Evolutionary conservation across 2,888 invertebrate genomes (phyloP).

Genomic region (Drosophila mercatorum): DNA sequence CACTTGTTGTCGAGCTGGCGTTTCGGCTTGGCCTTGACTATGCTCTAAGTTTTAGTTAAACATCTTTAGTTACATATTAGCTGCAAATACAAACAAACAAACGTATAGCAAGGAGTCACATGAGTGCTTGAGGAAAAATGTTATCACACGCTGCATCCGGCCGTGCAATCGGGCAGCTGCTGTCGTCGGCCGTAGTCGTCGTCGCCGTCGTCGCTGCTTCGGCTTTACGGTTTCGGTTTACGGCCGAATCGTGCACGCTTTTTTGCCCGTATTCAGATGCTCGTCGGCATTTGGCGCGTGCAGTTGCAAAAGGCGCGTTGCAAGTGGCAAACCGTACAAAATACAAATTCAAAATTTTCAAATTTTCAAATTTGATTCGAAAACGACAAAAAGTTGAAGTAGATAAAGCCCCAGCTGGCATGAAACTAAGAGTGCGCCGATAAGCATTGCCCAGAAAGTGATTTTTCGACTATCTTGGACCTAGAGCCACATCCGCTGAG

Average conservation of each 20-base stretch:
- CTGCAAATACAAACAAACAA: constrained; percentile 5
- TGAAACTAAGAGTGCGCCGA: background rate
- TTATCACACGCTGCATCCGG: constrained; percentile 80
- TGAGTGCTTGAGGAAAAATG: constrained; percentile 62
- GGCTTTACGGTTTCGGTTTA: constrained; percentile 22
- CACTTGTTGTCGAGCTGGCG: constrained; percentile 10
- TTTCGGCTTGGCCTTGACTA: constrained; percentile 45
- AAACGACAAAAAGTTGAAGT: constrained; percentile 1
- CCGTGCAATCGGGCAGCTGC: constrained; percentile 28
- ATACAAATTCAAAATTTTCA: constrained; percentile 13
- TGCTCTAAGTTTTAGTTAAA: constrained; percentile 28
- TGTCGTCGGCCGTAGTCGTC: constrained; percentile 16
- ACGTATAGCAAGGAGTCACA: constrained; percentile 13
- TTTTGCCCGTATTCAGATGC: constrained; percentile 64
- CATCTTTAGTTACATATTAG: constrained; percentile 47
- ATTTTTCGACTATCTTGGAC: constrained; percentile 19
- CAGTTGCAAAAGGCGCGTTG: constrained; percentile 56
- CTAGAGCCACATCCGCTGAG: constrained; percentile 27
- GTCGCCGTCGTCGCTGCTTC: constrained; percentile 17
- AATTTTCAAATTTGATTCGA: constrained; percentile 1
- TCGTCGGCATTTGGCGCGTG: constrained; percentile 75
- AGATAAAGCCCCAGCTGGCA: background rate
- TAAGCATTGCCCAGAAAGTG: background rate
- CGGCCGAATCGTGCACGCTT: constrained; percentile 35
- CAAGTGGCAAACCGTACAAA: background rate